Evolutionary conservation across 2,888 invertebrate species (phyloP).

Genomic region (Sisyra nigra): DNA sequence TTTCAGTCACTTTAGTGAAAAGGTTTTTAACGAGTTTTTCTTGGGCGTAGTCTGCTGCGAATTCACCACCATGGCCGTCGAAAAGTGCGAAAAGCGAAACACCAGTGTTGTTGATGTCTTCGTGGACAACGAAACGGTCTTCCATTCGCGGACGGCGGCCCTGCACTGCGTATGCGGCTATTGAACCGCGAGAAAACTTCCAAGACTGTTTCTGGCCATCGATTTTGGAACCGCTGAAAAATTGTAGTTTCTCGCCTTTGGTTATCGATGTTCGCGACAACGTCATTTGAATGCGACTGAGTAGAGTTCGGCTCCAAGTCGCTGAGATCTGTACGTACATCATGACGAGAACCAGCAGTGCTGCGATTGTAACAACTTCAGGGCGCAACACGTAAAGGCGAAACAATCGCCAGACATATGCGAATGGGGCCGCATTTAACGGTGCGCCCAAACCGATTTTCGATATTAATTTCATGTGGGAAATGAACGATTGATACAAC

Average conservation of each 20-base stretch:
- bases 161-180: constrained; percentile 80
- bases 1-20: constrained; percentile 56
- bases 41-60: constrained; percentile 84
- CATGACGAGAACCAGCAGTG: constrained; percentile 51
- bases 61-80: constrained; percentile 92
- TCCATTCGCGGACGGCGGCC: constrained; percentile 87
- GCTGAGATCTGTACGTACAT: constrained; percentile 73
- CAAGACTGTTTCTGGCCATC: constrained; percentile 45
- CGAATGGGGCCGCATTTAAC: constrained; percentile 50
- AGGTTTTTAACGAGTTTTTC: constrained; percentile 73
- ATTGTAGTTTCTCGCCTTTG: constrained; percentile 38
- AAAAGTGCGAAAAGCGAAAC: constrained; percentile 84
- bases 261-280: constrained; percentile 36
- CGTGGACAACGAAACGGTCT: constrained; percentile 80
- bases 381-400: constrained; percentile 65
- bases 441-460: constrained; percentile 64
- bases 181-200: constrained; percentile 58
- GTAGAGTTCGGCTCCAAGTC: constrained; percentile 60
- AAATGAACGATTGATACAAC: constrained; percentile 72
- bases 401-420: constrained; percentile 64
- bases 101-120: constrained; percentile 69
- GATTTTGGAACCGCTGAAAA: constrained; percentile 35
- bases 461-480: constrained; percentile 73
- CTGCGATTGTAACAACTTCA: constrained; percentile 58
- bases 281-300: constrained; percentile 53